Evolutionary conservation across 2,113 vertebrate genomes (phyloP).

Genomic region (Smithornis capensis): DNA sequence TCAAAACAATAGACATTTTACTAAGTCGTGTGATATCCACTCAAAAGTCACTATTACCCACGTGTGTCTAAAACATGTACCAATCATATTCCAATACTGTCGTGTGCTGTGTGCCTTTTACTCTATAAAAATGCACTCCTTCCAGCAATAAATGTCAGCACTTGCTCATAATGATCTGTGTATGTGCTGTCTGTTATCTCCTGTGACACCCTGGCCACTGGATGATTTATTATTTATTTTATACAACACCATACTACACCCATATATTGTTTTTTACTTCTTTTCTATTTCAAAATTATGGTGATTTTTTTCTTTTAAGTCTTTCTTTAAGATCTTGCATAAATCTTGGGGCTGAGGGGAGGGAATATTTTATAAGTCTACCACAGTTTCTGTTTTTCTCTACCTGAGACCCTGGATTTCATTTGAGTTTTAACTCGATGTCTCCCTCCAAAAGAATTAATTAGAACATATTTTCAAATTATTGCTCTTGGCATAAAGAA

Average conservation of each 20-base stretch:
- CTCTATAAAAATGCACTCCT: no score
- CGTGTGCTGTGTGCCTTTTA: no score
- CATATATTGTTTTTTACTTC: background rate
- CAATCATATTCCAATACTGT: no score
- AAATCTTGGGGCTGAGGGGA: background rate
- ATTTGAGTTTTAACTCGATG: background rate
- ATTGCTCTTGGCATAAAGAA: background rate
- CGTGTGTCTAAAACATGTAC: no score
- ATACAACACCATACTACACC: background rate
- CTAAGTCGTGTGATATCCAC: no score
- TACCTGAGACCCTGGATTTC: background rate
- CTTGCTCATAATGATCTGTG: no score
- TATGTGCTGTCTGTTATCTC: no score
- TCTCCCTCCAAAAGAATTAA: background rate
- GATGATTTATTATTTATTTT: no score
- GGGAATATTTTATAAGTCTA: background rate
- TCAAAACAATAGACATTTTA: no score
- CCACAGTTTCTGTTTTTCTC: background rate
- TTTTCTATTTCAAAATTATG: background rate
- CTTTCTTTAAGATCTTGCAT: background rate
- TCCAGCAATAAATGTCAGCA: no score
- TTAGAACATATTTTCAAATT: background rate
- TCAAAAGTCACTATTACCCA: no score
- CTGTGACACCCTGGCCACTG: no score
- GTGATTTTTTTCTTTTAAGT: background rate